Evolutionary conservation across 2,888 invertebrate genomes (phyloP), one percentile per base, ranked within the genome.

Genomic region (Rhynchonema sp.): DNA sequence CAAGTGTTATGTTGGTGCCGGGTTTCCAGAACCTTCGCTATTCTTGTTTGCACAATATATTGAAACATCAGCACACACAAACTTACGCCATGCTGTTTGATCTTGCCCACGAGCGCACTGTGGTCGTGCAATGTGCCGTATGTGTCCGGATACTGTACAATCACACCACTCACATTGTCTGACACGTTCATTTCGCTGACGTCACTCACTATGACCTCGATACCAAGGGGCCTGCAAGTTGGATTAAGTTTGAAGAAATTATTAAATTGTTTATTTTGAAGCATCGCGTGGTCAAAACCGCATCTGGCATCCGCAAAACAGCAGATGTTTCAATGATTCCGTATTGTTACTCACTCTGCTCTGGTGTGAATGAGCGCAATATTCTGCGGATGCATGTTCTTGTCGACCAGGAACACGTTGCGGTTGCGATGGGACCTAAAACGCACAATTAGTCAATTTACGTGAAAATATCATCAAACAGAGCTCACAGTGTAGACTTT

Each of bases 121-220:
- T 87, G 86, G 74, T 92, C 87, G 62, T 82, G 78, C 13, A 98
- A 82, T 66, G 82, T 81, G 13, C 98, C 98, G 66, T 85, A 84
- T 0, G 98, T 96, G 69, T 98, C 91, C 0, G 98, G 98, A 75
- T 96, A 98, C 74, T 98, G 98, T 30, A 98, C 77, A 0, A 99
- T 78, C 22, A 94, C 82, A 1, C 90, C 94, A 1, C 87, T 83
- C 62, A 86, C 80, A 61, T 83, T 76, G 26, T 82, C 68, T 55
- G 56, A 59, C n/a, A 65, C 23, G 78, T 0, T 86, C 82, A 66
- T 54, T 26, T 57, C 25, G 1, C 59, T 52, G 1, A 64, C 63
- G 22, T 87, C 82, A 0, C 85, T 80, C 59, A 84, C 80, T 27
- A 81, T 77, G 13, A 85, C 82, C 66, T 84, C 82, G 57, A 94